phyloP scores from a whole-genome alignment of 2,113 vertebrate species.

The Thalassoma bifasciatum region DNA sequence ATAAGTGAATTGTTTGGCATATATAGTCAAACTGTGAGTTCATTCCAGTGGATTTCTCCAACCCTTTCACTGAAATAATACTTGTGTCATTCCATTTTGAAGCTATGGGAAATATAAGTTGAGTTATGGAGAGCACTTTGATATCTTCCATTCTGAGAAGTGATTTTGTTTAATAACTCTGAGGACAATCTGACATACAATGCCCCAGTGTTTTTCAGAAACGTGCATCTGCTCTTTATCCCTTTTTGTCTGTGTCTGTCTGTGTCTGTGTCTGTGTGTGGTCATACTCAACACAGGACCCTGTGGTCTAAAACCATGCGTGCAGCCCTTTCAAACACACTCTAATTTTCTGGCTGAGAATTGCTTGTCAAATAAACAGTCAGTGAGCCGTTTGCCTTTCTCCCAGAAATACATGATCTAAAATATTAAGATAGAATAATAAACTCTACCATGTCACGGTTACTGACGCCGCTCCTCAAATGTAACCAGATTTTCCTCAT shows the following conservation, averaged over 20 bases:
- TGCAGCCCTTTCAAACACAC: conserved; percentile 63
- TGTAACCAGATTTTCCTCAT: neutral
- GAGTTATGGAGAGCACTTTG: no score
- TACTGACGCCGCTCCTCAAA: conserved; percentile 34
- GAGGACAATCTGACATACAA: no score
- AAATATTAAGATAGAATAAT: conserved; percentile 66
- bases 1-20: no score
- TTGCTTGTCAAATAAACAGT: conserved; percentile 78
- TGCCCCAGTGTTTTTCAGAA: no score
- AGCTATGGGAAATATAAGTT: no score
- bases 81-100: no score
- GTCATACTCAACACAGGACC: conserved; percentile 48
- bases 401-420: conserved; percentile 70
- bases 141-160: no score
- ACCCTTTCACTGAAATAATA: no score
- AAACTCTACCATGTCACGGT: conserved; percentile 51
- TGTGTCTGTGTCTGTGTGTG: conserved; percentile 57
- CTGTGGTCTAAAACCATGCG: conserved; percentile 48
- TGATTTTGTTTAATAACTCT: no score
- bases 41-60: no score
- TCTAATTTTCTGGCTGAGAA: conserved; percentile 72
- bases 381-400: conserved; percentile 59
- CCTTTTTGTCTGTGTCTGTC: neutral
- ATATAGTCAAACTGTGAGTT: no score
- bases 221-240: conserved; percentile 19